Evolutionary conservation across 2,888 invertebrate genomes (phyloP).

Genomic region (Priocnemis perturbator): DNA sequence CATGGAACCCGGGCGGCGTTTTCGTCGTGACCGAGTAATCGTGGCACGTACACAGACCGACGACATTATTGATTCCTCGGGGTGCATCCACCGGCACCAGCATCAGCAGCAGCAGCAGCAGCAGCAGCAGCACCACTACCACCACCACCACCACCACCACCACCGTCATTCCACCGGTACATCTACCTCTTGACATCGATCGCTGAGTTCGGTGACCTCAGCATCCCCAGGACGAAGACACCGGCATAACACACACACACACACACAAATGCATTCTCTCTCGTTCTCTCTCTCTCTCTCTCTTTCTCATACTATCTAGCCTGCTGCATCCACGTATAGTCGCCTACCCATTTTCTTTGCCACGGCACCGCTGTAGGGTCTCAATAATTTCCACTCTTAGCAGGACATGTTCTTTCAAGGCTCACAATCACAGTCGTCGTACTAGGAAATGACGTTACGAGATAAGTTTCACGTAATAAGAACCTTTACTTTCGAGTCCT

Average conservation of each 20-base stretch:
- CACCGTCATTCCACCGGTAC: conserved; percentile 42
- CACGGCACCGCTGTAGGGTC: not conserved
- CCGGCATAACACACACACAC: conserved; percentile 15
- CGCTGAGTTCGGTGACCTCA: conserved; percentile 42
- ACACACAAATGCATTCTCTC: not conserved
- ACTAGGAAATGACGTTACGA: too few relatives aligned
- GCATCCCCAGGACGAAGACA: conserved; percentile 20
- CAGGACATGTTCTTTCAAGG: too few relatives aligned
- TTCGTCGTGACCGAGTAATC: conserved; percentile 6
- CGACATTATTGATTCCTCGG: conserved; percentile 27
- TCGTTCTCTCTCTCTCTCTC: not conserved
- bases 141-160: not conserved
- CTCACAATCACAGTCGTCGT: too few relatives aligned
- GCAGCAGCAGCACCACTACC: too few relatives aligned
- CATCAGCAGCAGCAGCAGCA: not conserved
- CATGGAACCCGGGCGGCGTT: not conserved
- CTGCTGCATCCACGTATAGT: not conserved
- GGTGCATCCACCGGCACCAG: conserved; percentile 32
- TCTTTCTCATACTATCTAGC: not conserved
- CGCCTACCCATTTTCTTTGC: not conserved
- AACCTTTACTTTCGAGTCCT: too few relatives aligned
- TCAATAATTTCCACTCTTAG: not conserved
- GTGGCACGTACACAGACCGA: not conserved
- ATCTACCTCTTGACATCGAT: conserved; percentile 48
- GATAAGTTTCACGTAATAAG: too few relatives aligned